Evolutionary conservation across 35 echinoderm and acorn worm genomes (phyloP).

Genomic region (Apostichopus parvimensis): DNA sequence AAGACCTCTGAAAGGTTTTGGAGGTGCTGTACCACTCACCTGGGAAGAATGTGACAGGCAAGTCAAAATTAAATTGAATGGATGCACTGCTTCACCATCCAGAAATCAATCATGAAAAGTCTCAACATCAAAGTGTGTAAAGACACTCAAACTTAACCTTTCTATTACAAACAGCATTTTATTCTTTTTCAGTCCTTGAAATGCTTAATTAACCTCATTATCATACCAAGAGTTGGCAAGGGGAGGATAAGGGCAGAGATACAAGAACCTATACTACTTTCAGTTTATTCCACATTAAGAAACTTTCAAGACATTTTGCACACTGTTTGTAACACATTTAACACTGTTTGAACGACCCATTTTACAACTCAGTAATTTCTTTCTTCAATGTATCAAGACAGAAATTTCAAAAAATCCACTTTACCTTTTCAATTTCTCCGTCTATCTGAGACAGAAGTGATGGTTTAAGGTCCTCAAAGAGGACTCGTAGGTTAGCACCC

Average conservation of each 20-base stretch:
- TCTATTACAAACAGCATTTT: too few species aligned
- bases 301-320: too few species aligned
- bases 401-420: too few species aligned
- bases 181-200: too few species aligned
- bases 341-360: background rate
- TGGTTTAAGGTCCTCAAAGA: slow-evolving; percentile 94
- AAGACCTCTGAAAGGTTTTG: slow-evolving; percentile 81
- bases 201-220: too few species aligned
- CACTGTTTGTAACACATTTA: background rate
- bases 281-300: too few species aligned
- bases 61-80: background rate
- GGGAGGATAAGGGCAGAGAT: too few species aligned
- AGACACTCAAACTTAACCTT: background rate
- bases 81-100: background rate
- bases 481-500: slow-evolving; percentile 75
- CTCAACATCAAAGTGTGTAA: background rate
- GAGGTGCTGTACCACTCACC: slow-evolving; percentile 73
- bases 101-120: background rate
- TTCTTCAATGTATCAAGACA: too few species aligned
- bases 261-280: too few species aligned
- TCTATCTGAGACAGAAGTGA: slow-evolving; percentile 84
- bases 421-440: slow-evolving; percentile 91
- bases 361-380: background rate
- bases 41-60: too few species aligned
- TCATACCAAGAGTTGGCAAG: background rate